Conservation (phyloP, 1,140 invertebrate genomes). For the fruit fly (Drosophila melanogaster) region DNA sequence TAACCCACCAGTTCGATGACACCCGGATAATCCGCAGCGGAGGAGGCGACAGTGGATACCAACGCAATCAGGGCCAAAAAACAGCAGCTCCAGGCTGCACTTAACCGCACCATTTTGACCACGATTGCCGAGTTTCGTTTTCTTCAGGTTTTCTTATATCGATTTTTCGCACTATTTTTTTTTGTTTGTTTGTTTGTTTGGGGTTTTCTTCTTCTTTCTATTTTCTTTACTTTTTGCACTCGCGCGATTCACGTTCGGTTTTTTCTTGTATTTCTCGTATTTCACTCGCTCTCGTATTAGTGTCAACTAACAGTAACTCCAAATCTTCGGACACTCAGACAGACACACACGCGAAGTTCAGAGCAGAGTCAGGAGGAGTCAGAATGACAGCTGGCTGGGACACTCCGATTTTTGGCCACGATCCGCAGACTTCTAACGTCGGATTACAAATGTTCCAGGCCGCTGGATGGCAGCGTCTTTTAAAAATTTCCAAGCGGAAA, state of each 20-base stretch:
- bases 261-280: constrained; percentile 42
- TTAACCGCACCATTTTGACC: constrained; percentile 58
- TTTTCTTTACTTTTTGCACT: constrained; percentile 29
- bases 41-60: constrained; percentile 16
- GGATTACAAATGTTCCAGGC: constrained; percentile 83
- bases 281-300: constrained; percentile 64
- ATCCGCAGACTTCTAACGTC: constrained; percentile 79
- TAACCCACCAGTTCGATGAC: constrained; percentile 82
- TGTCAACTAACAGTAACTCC: constrained; percentile 83
- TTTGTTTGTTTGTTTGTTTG: background rate
- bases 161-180: constrained; percentile 11
- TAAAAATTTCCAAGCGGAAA: constrained; percentile 83
- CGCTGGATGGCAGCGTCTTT: constrained; percentile 82
- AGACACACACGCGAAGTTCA: constrained; percentile 46
- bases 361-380: constrained; percentile 23
- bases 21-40: constrained; percentile 68
- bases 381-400: constrained; percentile 7
- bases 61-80: constrained; percentile 51
- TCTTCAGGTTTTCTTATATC: constrained; percentile 1
- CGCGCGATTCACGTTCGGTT: constrained; percentile 49
- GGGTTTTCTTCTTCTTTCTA: constrained; percentile 5
- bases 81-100: constrained; percentile 69
- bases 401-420: constrained; percentile 41
- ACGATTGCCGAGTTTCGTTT: constrained; percentile 25
- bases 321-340: constrained; percentile 40